Evolutionary conservation across 2,113 vertebrate species (phyloP).

Genomic region (Zosterops pallidus): DNA sequence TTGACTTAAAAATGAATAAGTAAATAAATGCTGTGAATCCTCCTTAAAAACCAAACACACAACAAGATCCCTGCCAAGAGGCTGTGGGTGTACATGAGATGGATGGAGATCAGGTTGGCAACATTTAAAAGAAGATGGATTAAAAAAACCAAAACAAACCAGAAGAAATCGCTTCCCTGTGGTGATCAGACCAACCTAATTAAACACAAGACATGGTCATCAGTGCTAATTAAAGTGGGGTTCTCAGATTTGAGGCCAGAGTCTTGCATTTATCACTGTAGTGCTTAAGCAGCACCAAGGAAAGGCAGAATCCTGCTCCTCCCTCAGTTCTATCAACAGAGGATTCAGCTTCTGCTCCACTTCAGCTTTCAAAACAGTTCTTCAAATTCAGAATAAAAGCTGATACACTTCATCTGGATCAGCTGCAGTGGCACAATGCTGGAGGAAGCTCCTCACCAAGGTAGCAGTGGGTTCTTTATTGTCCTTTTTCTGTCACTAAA

Average conservation of each 20-base stretch:
- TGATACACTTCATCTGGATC: fast-evolving
- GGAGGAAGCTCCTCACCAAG: not conserved
- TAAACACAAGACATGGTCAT: not conserved
- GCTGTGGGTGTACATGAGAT: not conserved
- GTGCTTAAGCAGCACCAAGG: not conserved
- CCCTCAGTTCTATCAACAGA: fast-evolving
- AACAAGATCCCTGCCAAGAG: not conserved
- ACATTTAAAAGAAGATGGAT: not conserved
- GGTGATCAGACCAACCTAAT: not conserved
- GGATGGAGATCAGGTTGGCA: conserved; percentile 1
- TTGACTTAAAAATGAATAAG: not conserved
- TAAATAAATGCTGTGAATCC: not conserved
- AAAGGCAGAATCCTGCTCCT: not conserved
- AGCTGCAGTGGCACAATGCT: fast-evolving
- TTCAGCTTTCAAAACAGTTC: not conserved
- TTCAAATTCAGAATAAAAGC: not conserved
- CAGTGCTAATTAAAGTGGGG: not conserved
- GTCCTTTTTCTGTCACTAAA: not conserved
- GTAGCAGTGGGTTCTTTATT: fast-evolving
- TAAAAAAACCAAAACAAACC: not conserved
- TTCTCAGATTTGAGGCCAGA: not conserved
- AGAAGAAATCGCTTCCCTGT: not conserved
- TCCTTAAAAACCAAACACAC: not conserved
- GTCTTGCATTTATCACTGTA: fast-evolving
- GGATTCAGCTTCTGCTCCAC: not conserved